A percentile compares a stretch with the other conserved stretches of the same genome.
These are phyloP conservation scores for Crypturellus undulatus DNA, from an alignment of 2,113 vertebrate genomes.

Conservation along the genomic window DNA sequence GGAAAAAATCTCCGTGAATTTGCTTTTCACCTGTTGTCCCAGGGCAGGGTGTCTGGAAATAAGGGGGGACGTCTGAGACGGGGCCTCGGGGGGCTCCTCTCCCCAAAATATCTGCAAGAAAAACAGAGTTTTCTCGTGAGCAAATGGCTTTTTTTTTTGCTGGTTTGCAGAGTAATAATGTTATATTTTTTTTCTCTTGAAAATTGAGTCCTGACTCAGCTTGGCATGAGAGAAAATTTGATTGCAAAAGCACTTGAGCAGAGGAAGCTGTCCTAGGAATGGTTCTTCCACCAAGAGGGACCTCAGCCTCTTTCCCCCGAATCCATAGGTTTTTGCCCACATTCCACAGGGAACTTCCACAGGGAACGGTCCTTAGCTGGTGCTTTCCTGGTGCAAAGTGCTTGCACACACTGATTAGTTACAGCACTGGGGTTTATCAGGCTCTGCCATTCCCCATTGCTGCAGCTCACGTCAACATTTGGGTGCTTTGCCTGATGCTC, in stretches of 20 bases:
- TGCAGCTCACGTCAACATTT: constrained; percentile 11
- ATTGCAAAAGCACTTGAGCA: neutral
- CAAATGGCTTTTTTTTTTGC: rapidly evolving
- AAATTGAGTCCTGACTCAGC: neutral
- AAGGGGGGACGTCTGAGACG: neutral
- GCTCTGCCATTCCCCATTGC: neutral
- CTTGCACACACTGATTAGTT: constrained; percentile 29
- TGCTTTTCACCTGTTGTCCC: constrained; percentile 64
- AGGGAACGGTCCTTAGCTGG: neutral
- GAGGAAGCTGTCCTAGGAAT: neutral
- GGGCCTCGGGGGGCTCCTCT: neutral
- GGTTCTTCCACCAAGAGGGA: neutral
- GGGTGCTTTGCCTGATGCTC: constrained; percentile 9
- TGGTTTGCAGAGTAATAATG: rapidly evolving
- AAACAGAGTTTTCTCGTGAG: neutral
- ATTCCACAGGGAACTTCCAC: neutral
- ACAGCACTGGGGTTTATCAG: constrained; percentile 22
- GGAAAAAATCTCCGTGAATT: constrained; percentile 1
- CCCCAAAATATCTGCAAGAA: neutral
- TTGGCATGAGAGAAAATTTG: neutral
- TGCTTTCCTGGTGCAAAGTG: constrained; percentile 20
- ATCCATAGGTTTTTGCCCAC: neutral
- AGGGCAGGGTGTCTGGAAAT: neutral
- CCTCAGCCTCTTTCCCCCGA: neutral
- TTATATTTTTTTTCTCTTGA: neutral